Evolutionary conservation across 2,888 invertebrate species (phyloP).

Genomic region (Nineta flava): DNA sequence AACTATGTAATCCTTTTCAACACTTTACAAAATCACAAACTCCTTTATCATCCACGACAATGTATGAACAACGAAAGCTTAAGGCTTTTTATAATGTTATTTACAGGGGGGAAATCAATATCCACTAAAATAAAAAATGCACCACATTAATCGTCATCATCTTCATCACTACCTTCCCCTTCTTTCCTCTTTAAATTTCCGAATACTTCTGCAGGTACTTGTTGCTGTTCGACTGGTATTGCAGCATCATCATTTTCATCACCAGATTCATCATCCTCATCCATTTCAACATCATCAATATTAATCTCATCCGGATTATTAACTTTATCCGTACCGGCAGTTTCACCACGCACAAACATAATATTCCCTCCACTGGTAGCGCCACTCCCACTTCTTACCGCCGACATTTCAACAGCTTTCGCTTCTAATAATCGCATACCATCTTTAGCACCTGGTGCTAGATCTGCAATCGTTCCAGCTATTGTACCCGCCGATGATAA

Average conservation of each 20-base stretch:
- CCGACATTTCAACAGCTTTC: slow-evolving; percentile 55
- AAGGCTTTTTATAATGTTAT: too few species aligned
- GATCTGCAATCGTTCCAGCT: slow-evolving; percentile 51
- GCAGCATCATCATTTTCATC: slow-evolving; percentile 36
- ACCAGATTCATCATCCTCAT: slow-evolving; percentile 38
- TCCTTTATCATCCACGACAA: too few species aligned
- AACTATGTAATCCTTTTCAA: too few species aligned
- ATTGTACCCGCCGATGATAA: slow-evolving; percentile 56
- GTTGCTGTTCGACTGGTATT: slow-evolving; percentile 67
- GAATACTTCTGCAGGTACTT: slow-evolving; percentile 81
- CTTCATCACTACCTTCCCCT: slow-evolving; percentile 21
- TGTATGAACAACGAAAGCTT: too few species aligned
- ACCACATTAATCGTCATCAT: slow-evolving; percentile 5
- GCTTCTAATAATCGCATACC: slow-evolving; percentile 81
- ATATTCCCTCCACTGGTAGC: slow-evolving; percentile 36
- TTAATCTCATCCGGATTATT: slow-evolving; percentile 80
- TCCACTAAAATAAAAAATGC: too few species aligned
- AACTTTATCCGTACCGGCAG: slow-evolving; percentile 46
- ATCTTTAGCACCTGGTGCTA: slow-evolving; percentile 62
- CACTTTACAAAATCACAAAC: too few species aligned
- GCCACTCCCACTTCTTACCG: slow-evolving; percentile 20
- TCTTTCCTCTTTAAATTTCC: slow-evolving; percentile 48
- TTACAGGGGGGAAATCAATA: too few species aligned
- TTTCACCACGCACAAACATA: slow-evolving; percentile 76
- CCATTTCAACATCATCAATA: slow-evolving; percentile 57